A percentile compares a stretch with the other conserved stretches of the same genome.
These are phyloP conservation scores for Anguilla japonica DNA, from an alignment of 2,113 vertebrate genomes.

Conservation along the genomic window DNA sequence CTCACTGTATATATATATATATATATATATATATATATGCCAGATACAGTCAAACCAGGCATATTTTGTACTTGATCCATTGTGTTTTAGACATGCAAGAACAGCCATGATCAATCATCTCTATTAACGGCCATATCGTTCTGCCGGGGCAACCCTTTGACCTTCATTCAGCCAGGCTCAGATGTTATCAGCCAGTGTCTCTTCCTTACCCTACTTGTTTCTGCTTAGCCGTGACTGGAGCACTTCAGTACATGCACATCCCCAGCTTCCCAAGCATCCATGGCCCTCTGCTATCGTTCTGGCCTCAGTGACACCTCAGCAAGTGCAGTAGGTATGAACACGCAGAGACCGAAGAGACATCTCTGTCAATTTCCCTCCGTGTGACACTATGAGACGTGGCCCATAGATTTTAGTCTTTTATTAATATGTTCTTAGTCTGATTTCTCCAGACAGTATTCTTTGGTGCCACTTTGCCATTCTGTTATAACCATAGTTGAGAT, in stretches of 20 bases:
- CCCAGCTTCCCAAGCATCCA: constrained; percentile 22
- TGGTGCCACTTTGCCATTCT: background rate
- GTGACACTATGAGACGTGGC: background rate
- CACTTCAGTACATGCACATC: background rate
- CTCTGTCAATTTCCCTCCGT: background rate
- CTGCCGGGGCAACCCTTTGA: constrained; percentile 58
- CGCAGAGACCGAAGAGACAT: background rate
- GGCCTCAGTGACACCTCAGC: constrained; percentile 41
- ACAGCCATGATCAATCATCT: constrained; percentile 64
- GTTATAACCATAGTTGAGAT: background rate
- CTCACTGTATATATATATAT: no score
- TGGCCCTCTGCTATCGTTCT: constrained; percentile 47
- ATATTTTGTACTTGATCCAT: constrained; percentile 55
- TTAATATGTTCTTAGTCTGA: background rate
- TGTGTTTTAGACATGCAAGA: constrained; percentile 50
- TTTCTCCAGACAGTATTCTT: background rate
- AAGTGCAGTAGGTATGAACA: background rate
- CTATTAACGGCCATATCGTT: constrained; percentile 65
- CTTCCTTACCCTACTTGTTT: constrained; percentile 50
- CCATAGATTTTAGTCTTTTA: background rate
- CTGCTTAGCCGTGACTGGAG: constrained; percentile 3
- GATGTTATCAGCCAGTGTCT: constrained; percentile 55
- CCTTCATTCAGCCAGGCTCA: constrained; percentile 63
- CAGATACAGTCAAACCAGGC: background rate
- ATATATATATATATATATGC: no score